phyloP scores from a whole-genome alignment of 2,888 invertebrate genomes.

The Miltochrista miniata region DNA sequence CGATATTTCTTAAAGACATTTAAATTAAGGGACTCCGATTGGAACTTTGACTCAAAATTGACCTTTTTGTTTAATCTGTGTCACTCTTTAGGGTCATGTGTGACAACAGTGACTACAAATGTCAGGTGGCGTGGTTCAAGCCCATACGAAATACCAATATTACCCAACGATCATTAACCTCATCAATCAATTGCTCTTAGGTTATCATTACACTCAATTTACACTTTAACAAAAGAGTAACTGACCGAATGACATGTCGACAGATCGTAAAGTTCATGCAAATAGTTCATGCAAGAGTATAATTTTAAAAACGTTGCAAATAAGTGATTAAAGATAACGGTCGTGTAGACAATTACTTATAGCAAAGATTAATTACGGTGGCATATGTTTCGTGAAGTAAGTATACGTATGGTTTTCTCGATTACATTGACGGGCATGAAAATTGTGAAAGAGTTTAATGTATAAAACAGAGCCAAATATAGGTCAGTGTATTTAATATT shows the following conservation, averaged over 20 bases:
- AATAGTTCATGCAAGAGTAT: conserved; percentile 41
- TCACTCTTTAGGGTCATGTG: conserved; percentile 37
- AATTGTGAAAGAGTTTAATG: conserved; percentile 73
- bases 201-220: conserved; percentile 51
- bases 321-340: conserved; percentile 32
- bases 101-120: conserved; percentile 40
- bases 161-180: conserved; percentile 40
- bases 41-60: conserved; percentile 27
- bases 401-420: conserved; percentile 48
- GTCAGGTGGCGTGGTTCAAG: conserved; percentile 43
- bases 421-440: conserved; percentile 57
- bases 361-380: conserved; percentile 44
- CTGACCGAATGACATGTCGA: conserved; percentile 36
- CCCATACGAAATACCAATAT: conserved; percentile 41
- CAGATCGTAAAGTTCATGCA: conserved; percentile 47
- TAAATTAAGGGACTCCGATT: conserved; percentile 23
- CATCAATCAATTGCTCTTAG: conserved; percentile 47
- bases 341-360: conserved; percentile 36
- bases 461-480: conserved; percentile 66
- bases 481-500: conserved; percentile 69
- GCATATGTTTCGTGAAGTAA: conserved; percentile 43
- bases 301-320: conserved; percentile 31
- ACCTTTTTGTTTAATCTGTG: conserved; percentile 44
- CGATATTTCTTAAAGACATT: conserved; percentile 24
- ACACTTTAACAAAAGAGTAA: conserved; percentile 37